Evolutionary conservation across 2,797 vertebrate genomes (phyloP).

Genomic region (Nannoperca australis): DNA sequence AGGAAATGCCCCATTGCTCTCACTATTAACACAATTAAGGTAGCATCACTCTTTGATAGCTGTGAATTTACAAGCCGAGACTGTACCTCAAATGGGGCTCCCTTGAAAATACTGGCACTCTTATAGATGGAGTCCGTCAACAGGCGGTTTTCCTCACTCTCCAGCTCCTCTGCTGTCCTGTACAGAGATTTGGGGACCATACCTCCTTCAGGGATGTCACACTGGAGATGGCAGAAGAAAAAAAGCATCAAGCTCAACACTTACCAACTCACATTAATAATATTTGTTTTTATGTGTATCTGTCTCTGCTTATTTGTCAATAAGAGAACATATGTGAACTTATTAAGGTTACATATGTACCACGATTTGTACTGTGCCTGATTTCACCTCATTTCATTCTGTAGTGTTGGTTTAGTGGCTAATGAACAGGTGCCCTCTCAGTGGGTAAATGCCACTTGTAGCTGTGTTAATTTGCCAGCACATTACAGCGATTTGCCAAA

Average conservation of each 20-base stretch:
- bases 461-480: too few relatives aligned
- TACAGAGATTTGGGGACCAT: conserved; percentile 94
- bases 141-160: conserved; percentile 90
- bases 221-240: conserved; percentile 76
- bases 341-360: neutral
- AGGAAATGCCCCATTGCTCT: too few relatives aligned
- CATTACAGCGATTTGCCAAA: too few relatives aligned
- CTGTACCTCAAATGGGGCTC: conserved; percentile 93
- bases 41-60: neutral
- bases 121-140: conserved; percentile 96
- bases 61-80: neutral
- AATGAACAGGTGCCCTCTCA: too few relatives aligned
- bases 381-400: neutral
- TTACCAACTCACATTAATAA: neutral
- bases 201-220: conserved; percentile 94
- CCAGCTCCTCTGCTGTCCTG: conserved; percentile 92
- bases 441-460: too few relatives aligned
- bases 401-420: too few relatives aligned
- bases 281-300: too few relatives aligned
- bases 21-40: neutral
- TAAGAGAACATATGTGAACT: neutral
- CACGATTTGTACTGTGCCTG: neutral
- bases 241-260: neutral
- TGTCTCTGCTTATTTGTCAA: neutral
- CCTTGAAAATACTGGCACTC: conserved; percentile 94